Evolutionary conservation across 2,888 invertebrate species (phyloP).

Genomic region (Cephus sareptanus): DNA sequence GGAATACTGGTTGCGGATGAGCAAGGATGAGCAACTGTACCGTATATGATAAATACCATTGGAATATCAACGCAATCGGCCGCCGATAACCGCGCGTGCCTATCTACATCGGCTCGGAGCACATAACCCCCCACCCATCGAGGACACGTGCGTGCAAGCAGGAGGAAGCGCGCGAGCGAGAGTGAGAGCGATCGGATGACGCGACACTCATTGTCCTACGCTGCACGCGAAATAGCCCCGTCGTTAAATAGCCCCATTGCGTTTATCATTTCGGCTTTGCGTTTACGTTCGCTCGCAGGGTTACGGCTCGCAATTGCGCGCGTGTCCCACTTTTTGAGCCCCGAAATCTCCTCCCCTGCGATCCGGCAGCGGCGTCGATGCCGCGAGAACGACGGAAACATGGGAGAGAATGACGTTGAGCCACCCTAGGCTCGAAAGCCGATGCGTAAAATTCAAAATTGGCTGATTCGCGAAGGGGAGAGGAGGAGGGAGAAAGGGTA

Average conservation of each 20-base stretch:
- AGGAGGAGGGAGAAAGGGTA: background rate
- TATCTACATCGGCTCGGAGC: background rate
- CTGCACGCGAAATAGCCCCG: conserved; percentile 37
- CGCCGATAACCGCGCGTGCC: conserved; percentile 26
- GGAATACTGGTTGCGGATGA: no score
- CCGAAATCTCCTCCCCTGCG: no score
- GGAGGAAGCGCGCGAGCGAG: background rate
- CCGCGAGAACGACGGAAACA: no score
- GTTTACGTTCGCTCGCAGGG: conserved; percentile 53
- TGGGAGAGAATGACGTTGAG: no score
- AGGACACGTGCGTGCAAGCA: background rate
- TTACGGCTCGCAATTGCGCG: conserved; percentile 1
- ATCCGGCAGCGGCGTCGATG: no score
- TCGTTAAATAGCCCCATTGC: conserved; percentile 56
- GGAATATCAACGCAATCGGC: conserved; percentile 40
- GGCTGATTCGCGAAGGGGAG: background rate
- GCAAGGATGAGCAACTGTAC: background rate
- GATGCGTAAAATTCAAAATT: conserved; percentile 8
- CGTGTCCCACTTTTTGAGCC: conserved; percentile 9
- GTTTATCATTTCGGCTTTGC: conserved; percentile 58
- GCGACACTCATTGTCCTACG: conserved; percentile 28
- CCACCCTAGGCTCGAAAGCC: background rate
- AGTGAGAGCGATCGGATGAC: conserved; percentile 9
- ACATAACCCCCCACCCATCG: background rate
- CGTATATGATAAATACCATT: conserved; percentile 49